phyloP scores from a whole-genome alignment of 2,113 vertebrate genomes.

The Pelodiscus sinensis region DNA sequence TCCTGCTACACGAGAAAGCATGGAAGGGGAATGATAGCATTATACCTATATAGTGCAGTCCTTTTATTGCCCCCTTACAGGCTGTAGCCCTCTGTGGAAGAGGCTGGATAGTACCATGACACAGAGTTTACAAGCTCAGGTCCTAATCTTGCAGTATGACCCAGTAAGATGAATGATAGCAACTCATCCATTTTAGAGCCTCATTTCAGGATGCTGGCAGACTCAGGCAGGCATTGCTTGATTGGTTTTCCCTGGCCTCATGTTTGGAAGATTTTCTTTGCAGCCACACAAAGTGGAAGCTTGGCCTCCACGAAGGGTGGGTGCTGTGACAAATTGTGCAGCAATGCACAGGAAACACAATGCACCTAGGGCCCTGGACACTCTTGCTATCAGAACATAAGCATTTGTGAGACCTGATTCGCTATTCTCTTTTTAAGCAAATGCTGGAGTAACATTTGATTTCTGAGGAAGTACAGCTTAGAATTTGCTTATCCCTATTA shows the following conservation, averaged over 20 bases:
- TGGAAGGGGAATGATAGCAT: not conserved
- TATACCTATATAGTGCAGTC: not conserved
- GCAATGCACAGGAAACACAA: not conserved
- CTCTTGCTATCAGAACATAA: not conserved
- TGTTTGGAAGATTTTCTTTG: not conserved
- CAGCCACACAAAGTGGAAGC: not conserved
- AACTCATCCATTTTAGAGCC: not conserved
- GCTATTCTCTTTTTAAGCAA: not conserved
- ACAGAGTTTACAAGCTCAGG: not conserved
- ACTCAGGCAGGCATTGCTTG: not conserved
- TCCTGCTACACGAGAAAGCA: not conserved
- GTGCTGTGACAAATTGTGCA: not conserved
- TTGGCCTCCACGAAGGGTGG: not conserved
- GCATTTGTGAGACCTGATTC: not conserved
- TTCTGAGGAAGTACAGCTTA: not conserved
- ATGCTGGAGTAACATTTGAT: not conserved
- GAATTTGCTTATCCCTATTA: not conserved
- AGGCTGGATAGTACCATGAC: not conserved
- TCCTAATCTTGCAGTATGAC: not conserved
- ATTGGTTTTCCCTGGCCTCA: not conserved
- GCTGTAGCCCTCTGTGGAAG: not conserved
- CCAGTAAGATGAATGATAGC: not conserved
- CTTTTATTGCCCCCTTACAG: not conserved
- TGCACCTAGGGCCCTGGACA: not conserved
- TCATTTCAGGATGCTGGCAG: not conserved